Percentiles rank a stretch among this genome's conserved stretches.
Conservation (phyloP, 2,113 vertebrate genomes). For the Takifugu bimaculatus region DNA sequence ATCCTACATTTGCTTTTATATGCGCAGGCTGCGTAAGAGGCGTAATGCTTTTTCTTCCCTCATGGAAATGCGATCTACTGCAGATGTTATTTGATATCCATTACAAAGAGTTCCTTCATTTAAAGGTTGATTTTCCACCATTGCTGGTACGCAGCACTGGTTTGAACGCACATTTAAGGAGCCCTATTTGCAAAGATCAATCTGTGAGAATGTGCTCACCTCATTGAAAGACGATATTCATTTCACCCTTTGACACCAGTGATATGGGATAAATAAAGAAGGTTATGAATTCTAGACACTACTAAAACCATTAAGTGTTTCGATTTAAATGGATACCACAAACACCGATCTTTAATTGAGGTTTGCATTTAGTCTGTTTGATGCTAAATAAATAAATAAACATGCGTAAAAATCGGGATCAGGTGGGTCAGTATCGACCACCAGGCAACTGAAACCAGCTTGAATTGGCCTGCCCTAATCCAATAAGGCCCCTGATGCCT, state of each 20-base stretch:
- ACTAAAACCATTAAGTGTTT: too few species aligned
- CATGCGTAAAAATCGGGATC: conserved; percentile 10
- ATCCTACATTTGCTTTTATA: conserved; percentile 42
- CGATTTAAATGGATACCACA: too few species aligned
- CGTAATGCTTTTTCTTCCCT: conserved; percentile 48
- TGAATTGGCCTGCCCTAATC: conserved; percentile 64
- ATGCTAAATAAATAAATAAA: neutral
- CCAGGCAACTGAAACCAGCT: conserved; percentile 48
- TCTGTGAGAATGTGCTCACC: neutral
- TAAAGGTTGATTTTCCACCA: conserved; percentile 20
- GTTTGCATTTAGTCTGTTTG: too few species aligned
- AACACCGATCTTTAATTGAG: too few species aligned
- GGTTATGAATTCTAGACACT: too few species aligned
- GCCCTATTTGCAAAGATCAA: neutral
- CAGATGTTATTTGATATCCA: conserved; percentile 66
- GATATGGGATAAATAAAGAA: conserved; percentile 1
- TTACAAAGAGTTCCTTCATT: conserved; percentile 62
- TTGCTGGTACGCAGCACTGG: conserved; percentile 32
- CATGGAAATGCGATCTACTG: conserved; percentile 59
- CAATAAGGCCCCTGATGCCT: conserved; percentile 71
- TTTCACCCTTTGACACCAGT: neutral
- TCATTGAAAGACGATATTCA: neutral
- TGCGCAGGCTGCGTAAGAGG: conserved; percentile 57
- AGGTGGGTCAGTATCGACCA: conserved; percentile 32
- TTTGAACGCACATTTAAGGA: neutral